phyloP scores from a whole-genome alignment of 2,113 vertebrate genomes.

The Perccottus glenii region DNA sequence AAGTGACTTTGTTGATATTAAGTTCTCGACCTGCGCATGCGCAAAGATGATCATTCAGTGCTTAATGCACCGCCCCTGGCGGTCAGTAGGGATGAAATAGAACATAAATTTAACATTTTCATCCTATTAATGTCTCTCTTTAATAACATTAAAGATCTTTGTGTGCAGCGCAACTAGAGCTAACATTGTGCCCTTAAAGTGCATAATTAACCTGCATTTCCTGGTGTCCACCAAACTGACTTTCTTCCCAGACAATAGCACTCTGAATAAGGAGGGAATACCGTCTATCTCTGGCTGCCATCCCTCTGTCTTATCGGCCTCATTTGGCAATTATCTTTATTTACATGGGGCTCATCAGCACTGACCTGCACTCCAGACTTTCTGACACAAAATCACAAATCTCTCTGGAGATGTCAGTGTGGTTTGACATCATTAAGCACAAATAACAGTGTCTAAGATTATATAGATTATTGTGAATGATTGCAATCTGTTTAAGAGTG shows the following conservation, averaged over 20 bases:
- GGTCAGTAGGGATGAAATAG: no score
- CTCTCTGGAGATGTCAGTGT: constrained; percentile 6
- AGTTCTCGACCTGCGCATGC: no score
- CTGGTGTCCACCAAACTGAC: constrained; percentile 18
- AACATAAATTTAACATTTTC: no score
- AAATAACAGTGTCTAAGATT: constrained; percentile 15
- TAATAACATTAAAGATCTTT: background rate
- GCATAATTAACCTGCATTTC: constrained; percentile 17
- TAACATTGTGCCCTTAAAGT: constrained; percentile 4
- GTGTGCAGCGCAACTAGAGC: background rate
- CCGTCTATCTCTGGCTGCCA: constrained; percentile 1
- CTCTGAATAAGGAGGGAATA: constrained; percentile 44
- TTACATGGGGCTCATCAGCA: constrained; percentile 18
- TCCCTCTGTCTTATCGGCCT: constrained; percentile 28
- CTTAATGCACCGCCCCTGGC: no score
- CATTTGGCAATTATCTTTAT: constrained; percentile 27
- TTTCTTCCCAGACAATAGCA: constrained; percentile 43
- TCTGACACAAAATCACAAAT: constrained; percentile 19
- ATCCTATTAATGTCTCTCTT: background rate
- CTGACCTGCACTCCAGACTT: constrained; percentile 25
- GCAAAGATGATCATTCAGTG: no score
- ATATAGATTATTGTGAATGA: constrained; percentile 22
- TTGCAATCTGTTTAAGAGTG: constrained; percentile 27
- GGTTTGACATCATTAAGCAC: constrained; percentile 15
- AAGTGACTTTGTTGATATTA: no score